Base-by-base conservation (phyloP, 2,113 vertebrate genomes). In the Probosciger aterrimus region DNA sequence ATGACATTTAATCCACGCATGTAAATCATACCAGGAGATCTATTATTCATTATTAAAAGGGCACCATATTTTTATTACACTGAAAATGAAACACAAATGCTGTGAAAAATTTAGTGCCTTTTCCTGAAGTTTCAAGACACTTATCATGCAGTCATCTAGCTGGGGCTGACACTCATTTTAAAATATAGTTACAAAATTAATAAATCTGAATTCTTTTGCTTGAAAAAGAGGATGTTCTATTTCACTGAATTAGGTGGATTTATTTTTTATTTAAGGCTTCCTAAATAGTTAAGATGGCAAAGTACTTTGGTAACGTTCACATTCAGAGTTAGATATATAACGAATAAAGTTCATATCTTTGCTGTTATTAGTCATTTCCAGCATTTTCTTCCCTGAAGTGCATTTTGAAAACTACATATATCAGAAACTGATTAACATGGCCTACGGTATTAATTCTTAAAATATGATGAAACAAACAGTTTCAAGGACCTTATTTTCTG, bases 11-110 rank as follows among this genome's bases (percentile, higher is more conserved):
- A 99, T 99, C 97, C 98, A 98, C 98, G 96, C 98, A 98, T 98
- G 98, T 99, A 99, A 99, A 99, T 99, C 99, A 98, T 98, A 98
- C 92, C 79, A 64, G 93, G 91, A 97, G 93, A 98, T 99, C 97
- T 98, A 99, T 98, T 98, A 99, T 99, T 99, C 98, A 99, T 99
- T 99, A 98, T 99, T 98, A 98, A 99, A 98, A 98, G 97, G 98
- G 97, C 98, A 98, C 97, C 97, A 97, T 98, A 98, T 98, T 99
- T 98, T 99, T 99, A 99, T 98, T 98, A 98, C 97, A 97, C 96
- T 97, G 97, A 98, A 98, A 98, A 98, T 98, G 97, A 98, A 98
- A 98, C 98, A 97, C 97, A 98, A 99, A 98, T 97, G 97, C 97
- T 98, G 97, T 98, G 97, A 99, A 99, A 99, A 98, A 99, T 99